Base-by-base conservation (phyloP, 1,140 invertebrate genomes). In the Dendrolimus punctatus region DNA sequence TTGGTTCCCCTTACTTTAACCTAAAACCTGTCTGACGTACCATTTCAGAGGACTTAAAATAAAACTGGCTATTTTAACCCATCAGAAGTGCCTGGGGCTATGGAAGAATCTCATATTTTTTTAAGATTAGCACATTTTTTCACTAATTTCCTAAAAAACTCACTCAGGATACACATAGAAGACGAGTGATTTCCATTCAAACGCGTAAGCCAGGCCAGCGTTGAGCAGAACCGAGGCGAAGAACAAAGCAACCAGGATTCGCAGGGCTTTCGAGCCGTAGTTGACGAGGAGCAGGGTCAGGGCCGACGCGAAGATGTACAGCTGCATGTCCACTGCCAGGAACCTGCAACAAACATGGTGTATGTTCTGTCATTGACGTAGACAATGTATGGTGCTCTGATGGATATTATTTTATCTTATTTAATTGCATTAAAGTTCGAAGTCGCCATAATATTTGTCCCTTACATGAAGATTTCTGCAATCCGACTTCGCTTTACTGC, bases 271-370 rank as follows among this genome's bases (percentile, higher is more conserved):
- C 5, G 39, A 38, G 0, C 56, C 47, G 38, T 23, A 39, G 23
- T 10, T 23, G 0, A 39, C 38, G 42, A 68, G 54, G 2, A n/a
- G 5, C 42, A 68, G 40, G 4, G 55, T 51, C 40, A 68, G 49
- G 2, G 47, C 23, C 3, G 46, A 40, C 5, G 49, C 36, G 40
- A 62, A 36, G 5, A 68, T 9, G 42, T 58, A 53, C 10, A 68
- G 57, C 50, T 64, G 66, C 59, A 62, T 64, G 47, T 68, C 62
- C 9, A 59, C 57, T 7, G 66, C 62, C 5, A 64, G 10, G 45
- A 56, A 65, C 62, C 62, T 64, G 54, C 0, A 5, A 10, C 6
- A 36, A 44, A 5, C 7, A 2, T 41, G 40, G 39, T 40, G n/a
- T 4, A 51, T 7, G 5, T 45, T 6, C 2, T 6, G 6, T 8